Base-by-base conservation (phyloP, 2,888 invertebrate species). In the Erebia palarica region DNA sequence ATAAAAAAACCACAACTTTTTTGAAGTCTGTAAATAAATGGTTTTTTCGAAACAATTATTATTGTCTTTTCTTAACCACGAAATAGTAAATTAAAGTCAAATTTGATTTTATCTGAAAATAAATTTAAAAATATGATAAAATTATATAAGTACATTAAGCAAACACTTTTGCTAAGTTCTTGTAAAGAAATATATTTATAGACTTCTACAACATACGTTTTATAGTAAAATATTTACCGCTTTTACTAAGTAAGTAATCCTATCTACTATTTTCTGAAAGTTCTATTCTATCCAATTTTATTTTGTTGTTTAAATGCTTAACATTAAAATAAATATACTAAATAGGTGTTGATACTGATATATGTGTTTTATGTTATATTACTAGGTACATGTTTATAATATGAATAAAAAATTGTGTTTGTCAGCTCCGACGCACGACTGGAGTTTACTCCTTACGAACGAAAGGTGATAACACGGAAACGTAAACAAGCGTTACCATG, bases 191-290 rank as follows among this genome's bases (percentile, higher is more conserved):
- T 66, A 66, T 66, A 66, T 66, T 66, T 66, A 66, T 66, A 66
- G 57, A 66, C 21, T 18, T 66, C 18, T 66, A 66, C 66, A 66
- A 14, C 21, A 47, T 14, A 44, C 11, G 66, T 66, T 66, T 66
- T 57, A 58, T 66, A 66, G 57, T 58, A 47, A 57, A 36, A 16
- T 66, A 66, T 66, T 66, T 58, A 66, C 66, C 18, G 57, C 66
- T 66, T 57, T 44, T 57, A 70, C 18, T 60, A 49, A 63, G 57
- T 68, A 71, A 21, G 65, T 70, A 59, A 60, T 49, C 59, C 57
- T 69, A 58, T 65, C 60, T 42, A 70, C 70, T 70, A 70, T 70
- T 70, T 70, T 70, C 70, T 42, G 70, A 61, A 65, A 42, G 60
- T 51, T 68, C 60, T 68, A 60, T 51, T 68, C 60, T 68, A 60